Conservation (phyloP, 2,888 invertebrate genomes). For the Microplitis deprimator region DNA sequence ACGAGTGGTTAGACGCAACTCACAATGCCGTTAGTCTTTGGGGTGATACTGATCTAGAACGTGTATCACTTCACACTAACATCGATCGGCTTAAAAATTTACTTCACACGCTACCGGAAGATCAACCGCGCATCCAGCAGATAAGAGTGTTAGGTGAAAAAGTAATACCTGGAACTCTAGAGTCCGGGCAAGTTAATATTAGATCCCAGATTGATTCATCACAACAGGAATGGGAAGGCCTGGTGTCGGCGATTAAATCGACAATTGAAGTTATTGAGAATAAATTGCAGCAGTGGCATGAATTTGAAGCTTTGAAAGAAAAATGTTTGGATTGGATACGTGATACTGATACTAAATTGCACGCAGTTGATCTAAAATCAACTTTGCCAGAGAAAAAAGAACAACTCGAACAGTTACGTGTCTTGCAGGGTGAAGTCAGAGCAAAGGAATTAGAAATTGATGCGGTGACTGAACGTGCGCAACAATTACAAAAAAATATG, state of each 20-base stretch:
- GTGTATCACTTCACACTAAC: slow-evolving; percentile 88
- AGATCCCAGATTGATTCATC: slow-evolving; percentile 89
- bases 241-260: slow-evolving; percentile 82
- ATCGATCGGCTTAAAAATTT: slow-evolving; percentile 86
- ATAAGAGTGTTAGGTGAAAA: slow-evolving; percentile 89
- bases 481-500: slow-evolving; percentile 83
- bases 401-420: slow-evolving; percentile 85
- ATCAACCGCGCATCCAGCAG: slow-evolving; percentile 85
- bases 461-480: slow-evolving; percentile 91
- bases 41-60: slow-evolving; percentile 87
- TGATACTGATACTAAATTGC: slow-evolving; percentile 88
- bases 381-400: slow-evolving; percentile 87
- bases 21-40: slow-evolving; percentile 86
- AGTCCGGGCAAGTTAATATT: slow-evolving; percentile 87
- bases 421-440: slow-evolving; percentile 87
- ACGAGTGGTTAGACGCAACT: slow-evolving; percentile 90
- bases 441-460: slow-evolving; percentile 95
- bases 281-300: slow-evolving; percentile 91
- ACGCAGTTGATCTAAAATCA: slow-evolving; percentile 89
- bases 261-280: slow-evolving; percentile 86
- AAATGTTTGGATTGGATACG: slow-evolving; percentile 90
- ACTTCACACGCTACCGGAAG: slow-evolving; percentile 85
- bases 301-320: slow-evolving; percentile 90
- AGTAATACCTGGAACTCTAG: slow-evolving; percentile 89
- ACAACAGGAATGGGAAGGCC: slow-evolving; percentile 91